These are phyloP conservation scores for Sphenodon punctatus DNA, from an alignment of 2,797 vertebrate species.

Conservation along the genomic window DNA sequence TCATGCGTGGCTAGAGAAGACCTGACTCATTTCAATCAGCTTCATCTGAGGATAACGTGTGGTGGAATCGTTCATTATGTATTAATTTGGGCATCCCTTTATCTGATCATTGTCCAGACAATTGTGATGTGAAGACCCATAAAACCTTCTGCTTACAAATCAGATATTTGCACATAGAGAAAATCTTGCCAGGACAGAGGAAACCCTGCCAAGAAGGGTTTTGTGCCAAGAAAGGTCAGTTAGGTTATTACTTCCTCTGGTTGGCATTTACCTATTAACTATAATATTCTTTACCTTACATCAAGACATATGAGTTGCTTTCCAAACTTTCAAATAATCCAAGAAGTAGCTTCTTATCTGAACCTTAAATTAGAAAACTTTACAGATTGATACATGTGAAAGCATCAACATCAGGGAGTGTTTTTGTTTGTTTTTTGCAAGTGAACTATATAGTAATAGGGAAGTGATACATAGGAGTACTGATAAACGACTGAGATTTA, in stretches of 20 bases:
- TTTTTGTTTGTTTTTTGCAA: too few relatives aligned
- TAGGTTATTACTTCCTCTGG: slow-evolving; percentile 13
- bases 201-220: slow-evolving; percentile 15
- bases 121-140: not conserved
- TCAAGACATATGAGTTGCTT: not conserved
- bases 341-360: not conserved
- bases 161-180: not conserved
- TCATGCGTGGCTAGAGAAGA: slow-evolving; percentile 40
- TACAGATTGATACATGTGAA: not conserved
- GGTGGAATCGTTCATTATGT: not conserved
- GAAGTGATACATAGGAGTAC: not conserved
- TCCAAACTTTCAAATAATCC: not conserved
- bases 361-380: not conserved
- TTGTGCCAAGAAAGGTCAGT: not conserved
- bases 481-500: not conserved
- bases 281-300: not conserved
- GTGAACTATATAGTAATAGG: too few relatives aligned
- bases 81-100: not conserved
- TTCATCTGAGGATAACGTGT: not conserved
- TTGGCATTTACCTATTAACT: not conserved
- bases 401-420: not conserved
- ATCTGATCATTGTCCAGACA: not conserved
- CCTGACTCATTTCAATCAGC: not conserved
- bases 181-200: not conserved
- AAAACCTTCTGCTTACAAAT: not conserved